A percentile compares a stretch with the other conserved stretches of the same genome.
Conservation (phyloP, 2,888 invertebrate genomes). For the Cancer borealis region DNA sequence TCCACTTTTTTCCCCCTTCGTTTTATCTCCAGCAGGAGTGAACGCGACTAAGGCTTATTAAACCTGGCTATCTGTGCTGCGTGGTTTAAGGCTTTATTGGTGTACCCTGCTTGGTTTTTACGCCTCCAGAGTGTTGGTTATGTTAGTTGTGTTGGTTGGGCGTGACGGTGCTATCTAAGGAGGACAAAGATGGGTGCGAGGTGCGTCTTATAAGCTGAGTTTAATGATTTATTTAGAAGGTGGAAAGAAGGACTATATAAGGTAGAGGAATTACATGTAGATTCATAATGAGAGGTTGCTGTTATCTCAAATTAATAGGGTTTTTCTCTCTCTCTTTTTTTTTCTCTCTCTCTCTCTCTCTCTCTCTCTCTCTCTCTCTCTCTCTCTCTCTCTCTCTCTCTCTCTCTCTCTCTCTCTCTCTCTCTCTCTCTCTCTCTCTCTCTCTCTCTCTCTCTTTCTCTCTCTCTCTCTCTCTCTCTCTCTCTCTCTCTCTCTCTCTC, state of each 20-base stretch:
- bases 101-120: not conserved
- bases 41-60: not conserved
- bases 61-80: not conserved
- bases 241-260: not conserved
- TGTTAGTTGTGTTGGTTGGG: not conserved
- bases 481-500: constrained; percentile 43
- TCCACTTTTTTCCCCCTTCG: constrained; percentile 22
- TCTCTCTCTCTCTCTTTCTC: constrained; percentile 39
- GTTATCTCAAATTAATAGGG: not conserved
- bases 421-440: constrained; percentile 43
- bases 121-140: not conserved
- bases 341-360: too few species aligned
- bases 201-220: not conserved
- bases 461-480: constrained; percentile 35
- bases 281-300: not conserved
- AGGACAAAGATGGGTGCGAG: not conserved
- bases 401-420: constrained; percentile 30
- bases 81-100: not conserved
- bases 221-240: not conserved
- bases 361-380: too few species aligned
- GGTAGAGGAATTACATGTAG: not conserved
- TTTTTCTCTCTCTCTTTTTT: too few species aligned
- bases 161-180: not conserved
- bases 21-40: not conserved
- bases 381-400: not conserved